Evolutionary conservation across 1,140 invertebrate genomes (phyloP), one percentile per base, ranked within the genome.

Genomic region (Drosophila eugracilis): DNA sequence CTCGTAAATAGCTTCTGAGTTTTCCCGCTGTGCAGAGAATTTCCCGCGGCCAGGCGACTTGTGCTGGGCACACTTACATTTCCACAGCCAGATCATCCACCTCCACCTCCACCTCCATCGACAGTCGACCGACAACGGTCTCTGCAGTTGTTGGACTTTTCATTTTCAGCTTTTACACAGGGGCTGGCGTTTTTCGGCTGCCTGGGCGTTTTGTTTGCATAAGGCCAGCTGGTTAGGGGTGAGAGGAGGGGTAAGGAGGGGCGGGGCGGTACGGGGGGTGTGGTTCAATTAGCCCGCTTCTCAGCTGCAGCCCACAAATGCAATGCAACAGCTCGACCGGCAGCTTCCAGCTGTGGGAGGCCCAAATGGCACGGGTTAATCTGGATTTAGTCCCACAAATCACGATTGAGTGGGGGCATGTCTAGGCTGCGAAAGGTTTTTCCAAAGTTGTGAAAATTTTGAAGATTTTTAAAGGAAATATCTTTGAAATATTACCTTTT

Each of bases 211-310:
- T 58, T 57, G 69, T 78, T 62, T 79, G 77, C 53, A 59, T 58
- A 72, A 28, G 26, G 24, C 19, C 17, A 24, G n/a, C 10, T 9
- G 30, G 30, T 9, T 30, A n/a, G 30, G 0, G 26, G 7, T 28
- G 26, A 5, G 26, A 5, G 14, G 17, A 14, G 37, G n/a, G 3
- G 50, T 4, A 36, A 49, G 7, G 45, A 26, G 36, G 52, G n/a
- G 24, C n/a, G 19, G 54, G 28, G 39, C 41, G 32, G 22, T 4
- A 12, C 28, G 66, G 37, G 58, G 48, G 78, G 73, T 65, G 77
- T 81, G 77, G 65, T 75, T 65, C 77, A 79, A 79, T 79, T 81
- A 79, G 70, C 47, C 57, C 42, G 42, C 45, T 58, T 62, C 57
- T 59, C 55, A 24, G 26, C 66, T 54, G 41, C 48, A 59, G 54